These are phyloP conservation scores for Anthoscopus minutus DNA, from an alignment of 2,113 vertebrate genomes.

Conservation along the genomic window DNA sequence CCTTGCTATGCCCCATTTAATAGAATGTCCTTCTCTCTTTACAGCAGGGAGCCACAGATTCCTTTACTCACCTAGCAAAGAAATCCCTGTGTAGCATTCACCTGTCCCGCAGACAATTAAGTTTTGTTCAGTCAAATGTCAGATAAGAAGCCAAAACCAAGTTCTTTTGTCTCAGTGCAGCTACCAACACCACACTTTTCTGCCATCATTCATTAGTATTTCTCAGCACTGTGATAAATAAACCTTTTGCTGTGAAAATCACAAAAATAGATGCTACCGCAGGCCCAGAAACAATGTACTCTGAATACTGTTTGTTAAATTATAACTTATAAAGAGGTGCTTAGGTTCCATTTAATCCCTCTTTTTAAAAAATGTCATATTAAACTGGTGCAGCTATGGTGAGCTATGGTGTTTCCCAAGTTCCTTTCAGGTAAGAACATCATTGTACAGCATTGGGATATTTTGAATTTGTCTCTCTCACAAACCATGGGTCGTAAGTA, in stretches of 20 bases:
- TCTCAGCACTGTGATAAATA: neutral
- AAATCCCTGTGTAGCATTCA: neutral
- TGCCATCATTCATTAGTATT: neutral
- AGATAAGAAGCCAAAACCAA: neutral
- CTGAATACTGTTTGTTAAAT: neutral
- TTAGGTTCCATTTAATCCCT: neutral
- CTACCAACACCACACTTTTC: neutral
- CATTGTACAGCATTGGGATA: neutral
- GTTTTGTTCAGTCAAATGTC: neutral
- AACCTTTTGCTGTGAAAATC: neutral
- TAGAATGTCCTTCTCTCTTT: accelerated
- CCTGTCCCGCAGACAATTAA: neutral
- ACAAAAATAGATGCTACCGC: neutral
- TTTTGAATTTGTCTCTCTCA: neutral
- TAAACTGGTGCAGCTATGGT: neutral
- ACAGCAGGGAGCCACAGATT: neutral
- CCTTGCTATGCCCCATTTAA: neutral
- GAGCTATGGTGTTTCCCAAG: neutral
- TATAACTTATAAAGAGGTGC: neutral
- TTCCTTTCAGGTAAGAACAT: neutral
- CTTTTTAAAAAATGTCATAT: neutral
- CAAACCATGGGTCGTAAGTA: neutral
- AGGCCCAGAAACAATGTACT: neutral
- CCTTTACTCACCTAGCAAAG: neutral
- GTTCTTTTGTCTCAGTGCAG: neutral